Base-by-base conservation (phyloP, 2,797 vertebrate genomes). In the Neoniphon sammara region DNA sequence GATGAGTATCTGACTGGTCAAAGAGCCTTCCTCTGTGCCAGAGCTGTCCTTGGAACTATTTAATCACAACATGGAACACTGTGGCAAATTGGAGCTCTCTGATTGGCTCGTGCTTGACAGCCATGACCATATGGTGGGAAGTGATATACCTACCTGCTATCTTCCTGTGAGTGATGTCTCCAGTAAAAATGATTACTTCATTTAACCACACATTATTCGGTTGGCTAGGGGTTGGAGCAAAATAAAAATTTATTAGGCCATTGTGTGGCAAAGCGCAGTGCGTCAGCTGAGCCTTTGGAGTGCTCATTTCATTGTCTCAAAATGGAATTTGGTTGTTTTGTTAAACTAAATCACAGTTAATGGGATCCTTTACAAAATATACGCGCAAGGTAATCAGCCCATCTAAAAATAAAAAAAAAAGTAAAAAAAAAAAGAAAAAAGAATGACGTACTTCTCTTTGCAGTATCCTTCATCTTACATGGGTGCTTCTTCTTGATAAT, bases 151-250 rank as follows among this genome's bases (percentile, higher is more conserved):
- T 91, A 88, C 90, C 92, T 91, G 92, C 92, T 92, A 94, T 94
- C 93, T 88, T 88, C 88, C 88, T 10, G 75, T 91, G 91, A 94
- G 89, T 93, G 93, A 94, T 94, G 93, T 93, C 90, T 90, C 88
- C 89, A 90, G 91, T 91, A 91, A 91, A 93, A 94, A 94, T 94
- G 91, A 95, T 95, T 94, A 92, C 93, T 94, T 95, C 91, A 93
- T 95, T 94, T 94, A 93, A 89, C 81, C 85, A 84, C 85, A 85
- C 90, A 93, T 95, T 94, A 94, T 93, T 93, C 90, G 89, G 77
- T 88, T 82, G 85, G 90, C 85, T 84, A 72, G 81, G 85, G 85
- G 88, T 82, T 82, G 85, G 85, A 82, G 86, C 59, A 84, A 90
- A 90, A 91, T 88, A 83, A 88, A 88, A 90, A 90, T 87, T 68